Evolutionary conservation across 2,797 vertebrate genomes (phyloP).

Genomic region (Ceryle rudis): DNA sequence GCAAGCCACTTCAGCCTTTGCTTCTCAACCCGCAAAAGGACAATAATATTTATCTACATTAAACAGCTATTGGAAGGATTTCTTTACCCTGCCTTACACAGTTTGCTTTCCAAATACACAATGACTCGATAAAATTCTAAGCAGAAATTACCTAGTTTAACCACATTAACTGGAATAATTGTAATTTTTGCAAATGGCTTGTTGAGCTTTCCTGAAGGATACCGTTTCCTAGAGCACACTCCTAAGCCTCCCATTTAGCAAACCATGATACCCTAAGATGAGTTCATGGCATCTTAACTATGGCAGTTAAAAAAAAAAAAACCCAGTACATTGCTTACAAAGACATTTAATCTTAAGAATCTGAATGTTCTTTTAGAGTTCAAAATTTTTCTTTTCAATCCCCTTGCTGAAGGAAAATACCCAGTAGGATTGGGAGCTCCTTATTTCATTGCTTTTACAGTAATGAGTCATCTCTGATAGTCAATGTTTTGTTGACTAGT

Average conservation of each 20-base stretch:
- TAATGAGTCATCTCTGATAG: not conserved
- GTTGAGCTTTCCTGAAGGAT: not conserved
- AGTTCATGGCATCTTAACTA: not conserved
- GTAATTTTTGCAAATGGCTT: not conserved
- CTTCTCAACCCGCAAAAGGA: not conserved
- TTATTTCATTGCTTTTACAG: not conserved
- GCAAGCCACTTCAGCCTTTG: slow-evolving; percentile 1
- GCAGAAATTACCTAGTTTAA: not conserved
- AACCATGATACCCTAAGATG: not conserved
- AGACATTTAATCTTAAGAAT: not conserved
- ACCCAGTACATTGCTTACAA: not conserved
- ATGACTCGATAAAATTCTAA: not conserved
- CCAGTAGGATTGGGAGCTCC: not conserved
- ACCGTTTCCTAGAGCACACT: accelerated
- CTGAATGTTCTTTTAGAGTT: not conserved
- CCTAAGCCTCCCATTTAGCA: not conserved
- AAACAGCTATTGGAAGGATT: not conserved
- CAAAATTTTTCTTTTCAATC: not conserved
- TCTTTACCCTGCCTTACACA: not conserved
- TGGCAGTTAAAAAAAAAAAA: not conserved
- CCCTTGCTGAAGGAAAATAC: not conserved
- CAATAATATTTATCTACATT: slow-evolving; percentile 12
- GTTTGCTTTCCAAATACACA: not conserved
- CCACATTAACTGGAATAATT: not conserved
- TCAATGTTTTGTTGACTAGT: not conserved